These are phyloP conservation scores for Yoshiicerus persimilis DNA, from an alignment of 1,140 invertebrate species.

Conservation along the genomic window DNA sequence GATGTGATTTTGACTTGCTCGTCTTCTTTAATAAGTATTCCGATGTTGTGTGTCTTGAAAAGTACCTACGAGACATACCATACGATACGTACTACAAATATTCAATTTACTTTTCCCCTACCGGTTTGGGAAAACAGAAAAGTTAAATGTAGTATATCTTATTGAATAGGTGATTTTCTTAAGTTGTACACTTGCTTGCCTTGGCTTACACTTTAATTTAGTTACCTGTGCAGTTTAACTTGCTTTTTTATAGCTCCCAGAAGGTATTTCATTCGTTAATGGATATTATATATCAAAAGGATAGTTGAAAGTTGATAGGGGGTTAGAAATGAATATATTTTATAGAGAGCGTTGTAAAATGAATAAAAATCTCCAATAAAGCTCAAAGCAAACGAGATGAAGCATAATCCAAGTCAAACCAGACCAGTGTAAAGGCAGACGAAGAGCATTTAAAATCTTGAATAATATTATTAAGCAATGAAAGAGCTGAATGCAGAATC, in stretches of 20 bases:
- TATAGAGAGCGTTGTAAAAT: background rate
- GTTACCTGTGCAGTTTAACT: background rate
- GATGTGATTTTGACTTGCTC: background rate
- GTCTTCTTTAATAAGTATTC: background rate
- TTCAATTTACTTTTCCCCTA: background rate
- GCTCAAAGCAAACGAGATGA: background rate
- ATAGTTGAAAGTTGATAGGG: background rate
- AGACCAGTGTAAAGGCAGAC: background rate
- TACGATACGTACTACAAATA: no score
- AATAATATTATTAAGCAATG: background rate
- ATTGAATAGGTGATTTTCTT: background rate
- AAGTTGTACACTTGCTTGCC: background rate
- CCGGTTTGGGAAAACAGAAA: background rate
- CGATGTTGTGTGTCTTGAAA: background rate
- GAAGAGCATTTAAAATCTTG: background rate
- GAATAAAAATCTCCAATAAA: slow-evolving; percentile 2
- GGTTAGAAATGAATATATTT: background rate
- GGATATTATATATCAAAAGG: background rate
- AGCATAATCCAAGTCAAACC: background rate
- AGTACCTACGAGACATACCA: no score
- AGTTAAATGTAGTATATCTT: background rate
- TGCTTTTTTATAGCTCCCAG: background rate
- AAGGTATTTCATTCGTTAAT: background rate
- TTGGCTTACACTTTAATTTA: background rate
- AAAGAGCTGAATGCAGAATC: background rate